These are phyloP conservation scores for Numida meleagris DNA, from an alignment of 2,113 vertebrate species.

Conservation along the genomic window DNA sequence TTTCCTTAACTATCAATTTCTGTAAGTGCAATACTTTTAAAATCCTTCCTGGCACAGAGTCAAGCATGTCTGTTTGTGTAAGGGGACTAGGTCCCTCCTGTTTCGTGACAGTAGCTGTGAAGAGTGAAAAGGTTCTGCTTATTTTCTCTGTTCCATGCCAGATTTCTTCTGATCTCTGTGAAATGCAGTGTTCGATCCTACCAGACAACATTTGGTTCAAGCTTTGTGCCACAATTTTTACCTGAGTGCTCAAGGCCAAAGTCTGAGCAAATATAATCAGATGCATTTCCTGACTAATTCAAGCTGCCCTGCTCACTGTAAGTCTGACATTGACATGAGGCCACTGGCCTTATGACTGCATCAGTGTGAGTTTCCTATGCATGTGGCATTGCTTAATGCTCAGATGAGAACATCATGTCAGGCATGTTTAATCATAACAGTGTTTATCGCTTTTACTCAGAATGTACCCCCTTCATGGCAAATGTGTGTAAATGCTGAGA, in stretches of 20 bases:
- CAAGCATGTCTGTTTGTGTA: not conserved
- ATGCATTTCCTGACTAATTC: not conserved
- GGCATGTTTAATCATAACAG: constrained; percentile 61
- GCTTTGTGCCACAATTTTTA: not conserved
- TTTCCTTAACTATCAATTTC: not conserved
- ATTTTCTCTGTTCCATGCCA: not conserved
- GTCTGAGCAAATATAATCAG: not conserved
- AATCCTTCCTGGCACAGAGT: not conserved
- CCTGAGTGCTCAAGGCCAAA: not conserved
- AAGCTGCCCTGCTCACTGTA: not conserved
- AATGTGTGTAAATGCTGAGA: constrained; percentile 63
- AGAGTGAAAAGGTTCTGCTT: not conserved
- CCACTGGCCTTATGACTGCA: not conserved
- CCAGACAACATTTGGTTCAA: not conserved
- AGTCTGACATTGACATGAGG: not conserved
- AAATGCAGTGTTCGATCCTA: not conserved
- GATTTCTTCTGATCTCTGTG: not conserved
- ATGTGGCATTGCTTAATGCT: constrained; percentile 33
- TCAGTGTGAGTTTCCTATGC: constrained; percentile 12
- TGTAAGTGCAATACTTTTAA: not conserved
- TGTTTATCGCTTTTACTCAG: constrained; percentile 53
- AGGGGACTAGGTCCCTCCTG: not conserved
- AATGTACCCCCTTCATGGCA: constrained; percentile 26
- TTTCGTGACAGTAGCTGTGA: not conserved
- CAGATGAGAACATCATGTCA: constrained; percentile 31